A percentile compares a stretch with the other conserved stretches of the same genome.
These are phyloP conservation scores for Pipistrellus kuhlii DNA, from an alignment of 2,797 vertebrate species.

Conservation along the genomic window DNA sequence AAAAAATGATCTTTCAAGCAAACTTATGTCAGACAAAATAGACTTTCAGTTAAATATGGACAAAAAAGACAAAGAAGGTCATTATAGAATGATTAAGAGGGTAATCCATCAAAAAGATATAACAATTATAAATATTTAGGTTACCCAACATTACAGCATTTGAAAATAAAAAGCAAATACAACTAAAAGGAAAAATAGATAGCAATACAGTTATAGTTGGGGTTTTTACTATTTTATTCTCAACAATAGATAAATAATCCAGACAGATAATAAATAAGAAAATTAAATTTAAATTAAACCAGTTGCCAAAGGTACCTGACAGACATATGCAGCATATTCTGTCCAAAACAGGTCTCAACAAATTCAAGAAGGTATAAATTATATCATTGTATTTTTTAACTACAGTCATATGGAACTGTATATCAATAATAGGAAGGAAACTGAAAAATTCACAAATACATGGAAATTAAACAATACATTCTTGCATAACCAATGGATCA, in stretches of 20 bases:
- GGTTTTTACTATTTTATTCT: neutral
- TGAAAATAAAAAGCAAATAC: constrained; percentile 29
- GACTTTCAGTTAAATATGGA: neutral
- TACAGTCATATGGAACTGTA: neutral
- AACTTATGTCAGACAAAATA: constrained; percentile 1
- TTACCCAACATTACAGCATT: neutral
- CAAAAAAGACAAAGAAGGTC: neutral
- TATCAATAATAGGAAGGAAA: neutral
- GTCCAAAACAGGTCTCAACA: neutral
- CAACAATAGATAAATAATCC: neutral
- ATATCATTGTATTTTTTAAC: neutral
- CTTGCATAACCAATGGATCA: neutral
- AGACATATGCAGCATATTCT: neutral
- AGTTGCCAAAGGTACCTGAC: neutral
- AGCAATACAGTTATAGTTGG: neutral
- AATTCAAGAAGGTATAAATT: neutral
- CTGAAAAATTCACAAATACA: neutral
- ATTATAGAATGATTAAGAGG: neutral
- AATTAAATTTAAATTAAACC: neutral
- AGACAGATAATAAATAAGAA: neutral
- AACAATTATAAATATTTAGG: neutral
- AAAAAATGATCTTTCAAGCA: neutral
- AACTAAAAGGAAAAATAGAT: neutral
- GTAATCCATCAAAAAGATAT: neutral
- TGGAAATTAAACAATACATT: neutral